These are phyloP conservation scores for Porites rus DNA, from an alignment of 92 coral and sea anemone genomes.

Conservation along the genomic window DNA sequence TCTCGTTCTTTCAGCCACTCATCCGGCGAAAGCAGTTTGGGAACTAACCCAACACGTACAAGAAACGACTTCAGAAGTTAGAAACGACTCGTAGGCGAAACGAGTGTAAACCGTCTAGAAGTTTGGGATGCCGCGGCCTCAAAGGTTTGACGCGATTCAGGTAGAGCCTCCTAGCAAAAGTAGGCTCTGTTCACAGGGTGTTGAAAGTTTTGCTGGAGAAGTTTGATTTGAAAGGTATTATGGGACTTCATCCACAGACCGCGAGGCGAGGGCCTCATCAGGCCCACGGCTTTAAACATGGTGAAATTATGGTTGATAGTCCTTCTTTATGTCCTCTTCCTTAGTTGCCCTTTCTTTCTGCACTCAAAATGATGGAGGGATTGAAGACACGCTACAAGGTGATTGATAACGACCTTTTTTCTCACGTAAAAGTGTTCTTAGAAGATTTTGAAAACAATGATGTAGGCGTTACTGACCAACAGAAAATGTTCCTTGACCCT, in stretches of 20 bases:
- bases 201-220: not conserved
- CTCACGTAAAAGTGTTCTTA: not conserved
- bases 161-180: not conserved
- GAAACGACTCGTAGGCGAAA: too few species aligned
- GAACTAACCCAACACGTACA: too few species aligned
- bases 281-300: not conserved
- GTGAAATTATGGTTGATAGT: not conserved
- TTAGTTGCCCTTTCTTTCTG: conserved; percentile 48
- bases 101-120: too few species aligned
- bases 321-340: conserved; percentile 6
- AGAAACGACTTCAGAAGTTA: too few species aligned
- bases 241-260: too few species aligned
- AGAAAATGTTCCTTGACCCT: not conserved
- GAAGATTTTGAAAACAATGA: not conserved
- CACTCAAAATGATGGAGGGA: conserved; percentile 57
- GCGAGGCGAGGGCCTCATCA: not conserved
- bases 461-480: not conserved
- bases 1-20: too few species aligned
- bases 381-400: conserved; percentile 58
- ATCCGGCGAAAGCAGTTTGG: too few species aligned
- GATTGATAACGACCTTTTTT: conserved; percentile 5
- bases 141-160: too few species aligned
- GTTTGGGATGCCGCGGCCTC: not conserved
- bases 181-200: not conserved
- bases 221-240: not conserved